Evolutionary conservation across 2,797 vertebrate genomes (phyloP).

Genomic region (Alauda arvensis): DNA sequence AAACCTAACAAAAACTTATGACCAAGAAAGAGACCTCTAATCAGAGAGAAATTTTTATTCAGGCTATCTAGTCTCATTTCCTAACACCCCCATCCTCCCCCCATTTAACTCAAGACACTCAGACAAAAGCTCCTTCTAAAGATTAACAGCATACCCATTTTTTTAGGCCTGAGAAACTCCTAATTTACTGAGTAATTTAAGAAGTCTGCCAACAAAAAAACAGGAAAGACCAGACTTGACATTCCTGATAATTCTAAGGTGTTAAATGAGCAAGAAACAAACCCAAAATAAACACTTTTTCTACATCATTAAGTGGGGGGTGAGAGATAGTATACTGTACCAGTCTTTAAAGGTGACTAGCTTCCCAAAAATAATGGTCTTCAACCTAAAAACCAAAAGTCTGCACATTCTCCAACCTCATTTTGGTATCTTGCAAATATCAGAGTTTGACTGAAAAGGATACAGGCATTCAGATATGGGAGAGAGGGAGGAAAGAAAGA

Average conservation of each 20-base stretch:
- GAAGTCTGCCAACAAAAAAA: conserved; percentile 21
- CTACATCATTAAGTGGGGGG: background rate
- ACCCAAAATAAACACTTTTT: conserved; percentile 29
- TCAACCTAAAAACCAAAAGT: background rate
- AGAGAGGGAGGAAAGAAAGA: background rate
- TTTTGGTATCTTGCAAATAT: background rate
- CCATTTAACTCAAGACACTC: background rate
- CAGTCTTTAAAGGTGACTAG: background rate
- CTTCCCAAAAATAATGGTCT: background rate
- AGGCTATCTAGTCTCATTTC: background rate
- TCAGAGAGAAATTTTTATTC: background rate
- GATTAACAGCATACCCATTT: background rate
- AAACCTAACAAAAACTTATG: background rate
- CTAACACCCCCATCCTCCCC: fast-evolving
- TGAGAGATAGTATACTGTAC: background rate
- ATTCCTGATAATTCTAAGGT: conserved; percentile 26
- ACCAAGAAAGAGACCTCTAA: background rate
- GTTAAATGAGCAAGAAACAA: background rate
- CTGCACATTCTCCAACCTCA: background rate
- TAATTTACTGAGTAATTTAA: conserved; percentile 35
- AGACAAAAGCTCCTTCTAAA: conserved; percentile 12
- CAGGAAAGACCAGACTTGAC: conserved; percentile 41
- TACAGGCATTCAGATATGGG: background rate
- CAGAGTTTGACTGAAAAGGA: background rate
- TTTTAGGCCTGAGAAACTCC: conserved; percentile 29